Conservation (phyloP, 2,113 vertebrate genomes). For the Mesembrinibis cayennensis region DNA sequence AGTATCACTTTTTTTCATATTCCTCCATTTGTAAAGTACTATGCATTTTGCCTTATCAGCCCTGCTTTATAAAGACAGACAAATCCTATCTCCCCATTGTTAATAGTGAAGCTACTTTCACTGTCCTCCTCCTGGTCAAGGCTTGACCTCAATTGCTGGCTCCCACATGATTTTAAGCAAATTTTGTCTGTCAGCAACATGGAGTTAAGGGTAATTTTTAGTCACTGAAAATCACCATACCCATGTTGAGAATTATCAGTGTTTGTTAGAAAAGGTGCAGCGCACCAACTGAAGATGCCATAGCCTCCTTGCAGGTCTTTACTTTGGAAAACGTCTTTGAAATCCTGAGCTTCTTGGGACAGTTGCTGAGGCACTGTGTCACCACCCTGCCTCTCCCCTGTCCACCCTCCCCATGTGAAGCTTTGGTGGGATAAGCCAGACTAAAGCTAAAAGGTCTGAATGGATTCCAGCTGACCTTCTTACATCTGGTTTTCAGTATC, state of each 20-base stretch:
- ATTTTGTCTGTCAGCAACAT: background rate
- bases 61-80: background rate
- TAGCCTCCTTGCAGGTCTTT: background rate
- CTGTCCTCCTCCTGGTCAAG: too few relatives aligned
- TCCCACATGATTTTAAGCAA: background rate
- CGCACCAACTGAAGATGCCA: fast-evolving
- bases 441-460: background rate
- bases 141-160: background rate
- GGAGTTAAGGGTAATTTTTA: background rate
- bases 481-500: background rate
- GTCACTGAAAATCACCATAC: background rate
- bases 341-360: background rate
- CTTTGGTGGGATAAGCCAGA: background rate
- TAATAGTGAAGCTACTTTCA: background rate
- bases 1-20: background rate
- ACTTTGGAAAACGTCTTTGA: background rate
- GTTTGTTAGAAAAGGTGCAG: background rate
- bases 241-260: background rate
- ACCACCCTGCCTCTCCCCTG: background rate
- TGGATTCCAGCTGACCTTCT: background rate
- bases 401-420: background rate
- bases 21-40: background rate
- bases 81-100: background rate
- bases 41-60: background rate
- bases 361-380: background rate